Base-by-base conservation (phyloP, 2,888 invertebrate genomes). In the Coelopa pilipes region DNA sequence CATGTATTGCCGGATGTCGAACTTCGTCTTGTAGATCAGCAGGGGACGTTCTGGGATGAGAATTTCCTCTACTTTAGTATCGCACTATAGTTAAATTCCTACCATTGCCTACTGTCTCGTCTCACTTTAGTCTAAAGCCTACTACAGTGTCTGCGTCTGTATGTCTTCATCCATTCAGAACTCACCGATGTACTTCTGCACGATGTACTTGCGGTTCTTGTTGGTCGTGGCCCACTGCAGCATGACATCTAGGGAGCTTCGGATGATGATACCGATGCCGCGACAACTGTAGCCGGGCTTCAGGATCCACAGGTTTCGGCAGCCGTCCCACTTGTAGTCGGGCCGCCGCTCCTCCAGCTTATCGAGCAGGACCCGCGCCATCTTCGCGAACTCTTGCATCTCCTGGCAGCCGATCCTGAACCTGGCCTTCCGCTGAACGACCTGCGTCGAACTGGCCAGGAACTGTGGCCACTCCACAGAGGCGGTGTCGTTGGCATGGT, bases 1-100 rank as follows among this genome's bases (percentile, higher is more conserved):
- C 86, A 96, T 96, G 91, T 96, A 97, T 87, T 96, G 95, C 11
- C 96, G 90, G 77, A 97, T 95, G 83, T 97, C 96, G 84, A 97
- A 97, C 88, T 97, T 97, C 0, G 95, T 96, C 76, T 93, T 92
- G 84, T 94, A 90, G 57, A 97, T 92, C 62, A 97, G 87, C 63
- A 96, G 86, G 0, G 96, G 96, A 63, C 93, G 91, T 88, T 95
- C 95, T 94, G 88, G 19, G 15, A 49, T 13, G 0, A 49, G 49
- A 13, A 49, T 49, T 19, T 17, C 19, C 15, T 47, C 12, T 17
- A 60, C 15, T 34, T 21, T 21, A 59, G 13, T 34, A 60, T n/a
- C n/a, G n/a, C n/a, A n/a, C n/a, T n/a, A n/a, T n/a, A n/a, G n/a
- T n/a, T n/a, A n/a, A n/a, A n/a, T n/a, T n/a, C n/a, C n/a, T n/a